phyloP scores from a whole-genome alignment of 2,113 vertebrate genomes.

The Ascaphus truei region DNA sequence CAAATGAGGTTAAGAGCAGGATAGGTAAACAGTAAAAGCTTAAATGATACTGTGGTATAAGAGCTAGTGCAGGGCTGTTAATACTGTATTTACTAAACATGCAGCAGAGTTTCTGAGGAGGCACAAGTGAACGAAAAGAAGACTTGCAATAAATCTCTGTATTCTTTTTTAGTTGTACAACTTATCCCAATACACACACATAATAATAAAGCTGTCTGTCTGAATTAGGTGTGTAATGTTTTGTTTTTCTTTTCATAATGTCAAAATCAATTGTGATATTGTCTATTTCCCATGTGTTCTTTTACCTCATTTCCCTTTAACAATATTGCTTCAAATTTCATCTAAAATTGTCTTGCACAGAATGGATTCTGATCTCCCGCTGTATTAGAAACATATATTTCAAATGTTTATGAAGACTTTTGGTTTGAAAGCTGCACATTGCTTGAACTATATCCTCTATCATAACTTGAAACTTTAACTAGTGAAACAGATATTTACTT shows the following conservation, averaged over 20 bases:
- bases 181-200: not conserved
- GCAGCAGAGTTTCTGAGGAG: not conserved
- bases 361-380: not conserved
- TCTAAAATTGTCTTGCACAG: slow-evolving; percentile 7
- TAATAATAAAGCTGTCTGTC: slow-evolving; percentile 25
- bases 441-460: no score
- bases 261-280: slow-evolving; percentile 27
- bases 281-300: slow-evolving; percentile 26
- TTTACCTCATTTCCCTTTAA: slow-evolving; percentile 25
- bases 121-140: not conserved
- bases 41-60: no score
- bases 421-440: not conserved
- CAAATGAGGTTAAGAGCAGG: no score
- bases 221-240: slow-evolving; percentile 22
- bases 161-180: not conserved
- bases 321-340: not conserved
- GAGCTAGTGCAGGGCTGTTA: no score
- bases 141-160: not conserved
- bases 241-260: slow-evolving; percentile 18
- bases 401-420: not conserved
- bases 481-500: no score
- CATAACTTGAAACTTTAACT: not conserved
- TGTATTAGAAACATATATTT: not conserved
- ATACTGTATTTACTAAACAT: no score
- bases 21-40: no score